Evolutionary conservation across 1,140 invertebrate genomes (phyloP).

Genomic region (Drosophila subobscura): DNA sequence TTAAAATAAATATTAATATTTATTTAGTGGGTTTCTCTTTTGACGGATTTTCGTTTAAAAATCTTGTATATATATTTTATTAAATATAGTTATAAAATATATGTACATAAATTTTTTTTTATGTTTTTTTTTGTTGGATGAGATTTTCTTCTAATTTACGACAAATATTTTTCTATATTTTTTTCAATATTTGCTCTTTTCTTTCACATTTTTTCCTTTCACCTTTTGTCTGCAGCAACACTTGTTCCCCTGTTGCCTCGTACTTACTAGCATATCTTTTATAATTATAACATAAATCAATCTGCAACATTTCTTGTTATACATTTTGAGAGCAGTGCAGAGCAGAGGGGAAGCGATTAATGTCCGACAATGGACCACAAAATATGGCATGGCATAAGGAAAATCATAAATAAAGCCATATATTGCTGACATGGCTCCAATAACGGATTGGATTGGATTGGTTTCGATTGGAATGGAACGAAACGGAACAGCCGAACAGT

Average conservation of each 20-base stretch:
- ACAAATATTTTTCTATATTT: no score
- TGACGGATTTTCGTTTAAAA: no score
- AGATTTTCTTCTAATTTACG: no score
- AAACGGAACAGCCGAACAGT: conserved; percentile 24
- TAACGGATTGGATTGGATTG: conserved; percentile 59
- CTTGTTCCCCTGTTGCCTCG: not conserved
- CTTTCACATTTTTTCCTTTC: no score
- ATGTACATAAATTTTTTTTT: no score
- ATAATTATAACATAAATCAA: conserved; percentile 82
- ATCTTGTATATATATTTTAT: no score
- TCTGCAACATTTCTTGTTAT: conserved; percentile 69
- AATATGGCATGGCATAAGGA: conserved; percentile 79
- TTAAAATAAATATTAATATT: no score
- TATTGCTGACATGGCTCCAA: conserved; percentile 59
- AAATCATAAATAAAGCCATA: conserved; percentile 79
- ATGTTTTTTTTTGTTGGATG: no score
- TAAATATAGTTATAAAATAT: no score
- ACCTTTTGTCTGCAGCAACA: no score
- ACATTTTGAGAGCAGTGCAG: conserved; percentile 54
- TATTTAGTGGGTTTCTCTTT: no score
- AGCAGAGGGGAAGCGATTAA: conserved; percentile 68
- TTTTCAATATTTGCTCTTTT: no score
- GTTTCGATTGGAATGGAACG: conserved; percentile 25
- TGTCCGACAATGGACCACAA: conserved; percentile 72
- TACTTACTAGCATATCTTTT: conserved; percentile 22